Percentiles rank a stretch among this genome's conserved stretches.
Conservation (phyloP, 2,888 invertebrate genomes). For the Cyclophora albipunctata region DNA sequence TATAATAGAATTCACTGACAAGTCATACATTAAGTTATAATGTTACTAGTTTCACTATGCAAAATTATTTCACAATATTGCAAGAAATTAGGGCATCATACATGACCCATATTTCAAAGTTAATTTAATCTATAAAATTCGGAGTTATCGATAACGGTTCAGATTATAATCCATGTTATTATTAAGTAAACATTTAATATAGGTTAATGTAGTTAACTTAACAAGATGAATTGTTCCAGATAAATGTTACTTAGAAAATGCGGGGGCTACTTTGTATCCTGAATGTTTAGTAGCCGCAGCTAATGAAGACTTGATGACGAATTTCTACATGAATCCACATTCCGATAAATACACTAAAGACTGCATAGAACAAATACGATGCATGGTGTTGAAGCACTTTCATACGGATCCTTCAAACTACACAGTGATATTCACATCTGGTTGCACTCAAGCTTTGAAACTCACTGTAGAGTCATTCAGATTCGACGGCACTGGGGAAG, state of each 20-base stretch:
- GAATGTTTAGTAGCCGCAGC: conserved; percentile 81
- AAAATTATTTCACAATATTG: no score
- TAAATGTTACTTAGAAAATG: conserved; percentile 90
- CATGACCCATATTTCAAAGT: no score
- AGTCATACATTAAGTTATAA: background rate
- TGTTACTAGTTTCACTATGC: no score
- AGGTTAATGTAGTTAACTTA: no score
- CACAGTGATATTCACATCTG: conserved; percentile 93
- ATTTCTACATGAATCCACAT: conserved; percentile 94
- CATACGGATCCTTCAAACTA: conserved; percentile 87
- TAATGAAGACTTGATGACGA: conserved; percentile 78
- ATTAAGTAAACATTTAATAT: no score
- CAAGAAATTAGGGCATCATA: no score
- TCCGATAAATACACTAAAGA: conserved; percentile 88
- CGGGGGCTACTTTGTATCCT: conserved; percentile 89
- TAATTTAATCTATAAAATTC: no score
- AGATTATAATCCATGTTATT: no score
- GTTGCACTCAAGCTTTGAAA: conserved; percentile 92
- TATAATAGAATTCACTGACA: background rate
- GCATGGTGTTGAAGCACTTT: conserved; percentile 89
- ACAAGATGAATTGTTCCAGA: conserved; percentile 57
- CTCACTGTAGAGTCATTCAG: conserved; percentile 87
- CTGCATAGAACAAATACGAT: conserved; percentile 88
- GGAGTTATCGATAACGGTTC: no score
- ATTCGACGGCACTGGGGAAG: conserved; percentile 53